Conservation (phyloP, 2,797 vertebrate species). For the Uromys caudimaculatus region DNA sequence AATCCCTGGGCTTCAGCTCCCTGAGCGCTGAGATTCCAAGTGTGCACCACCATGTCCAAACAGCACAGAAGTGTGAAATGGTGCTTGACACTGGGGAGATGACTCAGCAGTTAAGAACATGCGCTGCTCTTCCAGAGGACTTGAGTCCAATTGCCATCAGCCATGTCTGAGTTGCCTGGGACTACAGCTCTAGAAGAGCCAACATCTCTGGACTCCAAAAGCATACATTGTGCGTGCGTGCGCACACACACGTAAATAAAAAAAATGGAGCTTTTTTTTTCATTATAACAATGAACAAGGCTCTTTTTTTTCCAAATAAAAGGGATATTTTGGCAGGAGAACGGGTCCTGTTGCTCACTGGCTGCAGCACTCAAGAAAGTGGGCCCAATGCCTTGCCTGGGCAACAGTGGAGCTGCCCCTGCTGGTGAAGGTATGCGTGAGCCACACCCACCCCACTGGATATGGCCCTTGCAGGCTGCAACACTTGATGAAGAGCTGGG, state of each 20-base stretch:
- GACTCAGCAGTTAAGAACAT: background rate
- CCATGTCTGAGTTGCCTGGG: background rate
- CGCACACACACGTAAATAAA: background rate
- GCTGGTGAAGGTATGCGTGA: background rate
- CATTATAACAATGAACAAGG: constrained; percentile 12
- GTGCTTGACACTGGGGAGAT: background rate
- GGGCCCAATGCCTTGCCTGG: background rate
- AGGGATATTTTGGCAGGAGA: background rate
- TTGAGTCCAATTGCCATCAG: background rate
- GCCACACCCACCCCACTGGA: background rate
- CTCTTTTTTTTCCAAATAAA: constrained; percentile 10
- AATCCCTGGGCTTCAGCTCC: background rate
- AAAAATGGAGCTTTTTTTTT: background rate
- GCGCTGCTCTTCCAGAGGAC: background rate
- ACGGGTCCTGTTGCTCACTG: background rate
- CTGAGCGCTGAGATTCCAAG: background rate
- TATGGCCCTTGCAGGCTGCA: background rate
- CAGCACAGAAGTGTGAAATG: background rate
- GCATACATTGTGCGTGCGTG: too few relatives aligned
- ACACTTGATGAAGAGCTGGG: background rate
- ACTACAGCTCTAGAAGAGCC: background rate
- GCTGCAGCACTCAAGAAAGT: background rate
- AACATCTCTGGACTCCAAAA: background rate
- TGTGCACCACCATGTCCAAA: background rate
- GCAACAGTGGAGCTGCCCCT: background rate